phyloP scores from a whole-genome alignment of 2,888 invertebrate species.

The Mantis religiosa region DNA sequence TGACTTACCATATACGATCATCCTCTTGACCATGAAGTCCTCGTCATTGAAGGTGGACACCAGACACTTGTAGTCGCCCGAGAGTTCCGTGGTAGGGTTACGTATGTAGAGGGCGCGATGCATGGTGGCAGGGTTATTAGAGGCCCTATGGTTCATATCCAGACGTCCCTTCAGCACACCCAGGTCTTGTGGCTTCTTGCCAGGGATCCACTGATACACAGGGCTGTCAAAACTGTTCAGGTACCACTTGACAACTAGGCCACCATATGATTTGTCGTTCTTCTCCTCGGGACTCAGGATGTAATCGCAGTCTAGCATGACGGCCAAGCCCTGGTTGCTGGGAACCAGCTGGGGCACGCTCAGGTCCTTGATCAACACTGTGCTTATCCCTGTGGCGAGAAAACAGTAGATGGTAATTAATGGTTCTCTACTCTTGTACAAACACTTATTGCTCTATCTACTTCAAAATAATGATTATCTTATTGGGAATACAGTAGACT shows the following conservation, averaged over 20 bases:
- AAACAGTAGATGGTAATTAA: not conserved
- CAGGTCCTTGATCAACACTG: not conserved
- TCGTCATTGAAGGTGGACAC: not conserved
- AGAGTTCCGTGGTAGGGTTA: not conserved
- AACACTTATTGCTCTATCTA: too few species aligned
- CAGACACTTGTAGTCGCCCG: not conserved
- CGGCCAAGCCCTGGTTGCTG: not conserved
- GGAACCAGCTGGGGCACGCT: not conserved
- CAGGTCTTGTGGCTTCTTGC: not conserved
- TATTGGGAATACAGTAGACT: too few species aligned
- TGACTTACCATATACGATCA: not conserved
- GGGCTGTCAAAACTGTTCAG: not conserved
- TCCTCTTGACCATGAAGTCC: not conserved
- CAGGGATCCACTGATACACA: not conserved
- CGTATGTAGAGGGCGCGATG: not conserved
- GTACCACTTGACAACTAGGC: not conserved
- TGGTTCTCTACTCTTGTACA: too few species aligned
- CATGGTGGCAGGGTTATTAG: not conserved
- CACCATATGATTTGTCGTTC: not conserved
- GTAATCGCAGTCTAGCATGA: not conserved
- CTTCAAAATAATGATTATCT: too few species aligned
- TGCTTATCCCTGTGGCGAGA: not conserved
- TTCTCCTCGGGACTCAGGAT: not conserved
- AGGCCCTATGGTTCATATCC: not conserved
- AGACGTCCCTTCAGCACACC: not conserved